These are phyloP conservation scores for Actinopyga echinites DNA, from an alignment of 53 echinoderm and acorn worm species.

Conservation along the genomic window DNA sequence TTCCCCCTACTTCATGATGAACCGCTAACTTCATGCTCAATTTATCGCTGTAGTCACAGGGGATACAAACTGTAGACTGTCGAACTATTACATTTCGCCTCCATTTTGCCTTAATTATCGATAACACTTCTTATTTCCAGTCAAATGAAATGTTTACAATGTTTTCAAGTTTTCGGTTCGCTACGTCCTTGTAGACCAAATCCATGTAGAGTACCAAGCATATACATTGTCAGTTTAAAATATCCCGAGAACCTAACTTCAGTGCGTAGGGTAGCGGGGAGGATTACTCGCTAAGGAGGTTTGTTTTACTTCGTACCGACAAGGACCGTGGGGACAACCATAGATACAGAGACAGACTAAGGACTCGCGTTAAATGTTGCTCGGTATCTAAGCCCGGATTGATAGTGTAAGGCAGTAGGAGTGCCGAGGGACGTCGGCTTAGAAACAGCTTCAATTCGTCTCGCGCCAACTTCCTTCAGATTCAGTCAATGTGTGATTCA, in stretches of 20 bases:
- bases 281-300: slow-evolving; percentile 7
- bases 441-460: too few species aligned
- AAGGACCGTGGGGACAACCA: slow-evolving; percentile 3
- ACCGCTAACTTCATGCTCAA: slow-evolving; percentile 4
- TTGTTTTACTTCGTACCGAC: slow-evolving; percentile 1
- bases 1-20: not conserved
- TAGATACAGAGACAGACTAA: slow-evolving; percentile 7
- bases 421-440: slow-evolving; percentile 15
- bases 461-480: too few species aligned
- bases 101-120: not conserved
- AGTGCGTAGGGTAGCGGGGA: not conserved
- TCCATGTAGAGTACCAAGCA: slow-evolving; percentile 12
- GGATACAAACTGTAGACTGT: not conserved
- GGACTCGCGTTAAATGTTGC: slow-evolving; percentile 7
- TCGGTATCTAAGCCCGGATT: slow-evolving; percentile 14
- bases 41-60: slow-evolving; percentile 12
- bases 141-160: not conserved
- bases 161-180: not conserved
- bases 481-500: too few species aligned
- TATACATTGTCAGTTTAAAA: not conserved
- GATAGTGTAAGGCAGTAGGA: slow-evolving; percentile 11
- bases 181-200: slow-evolving; percentile 26
- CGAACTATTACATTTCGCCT: slow-evolving; percentile 13
- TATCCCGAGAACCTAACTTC: not conserved
- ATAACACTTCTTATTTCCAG: not conserved